phyloP scores from a whole-genome alignment of 2,888 invertebrate species.

The Harpagoxenus sublaevis region DNA sequence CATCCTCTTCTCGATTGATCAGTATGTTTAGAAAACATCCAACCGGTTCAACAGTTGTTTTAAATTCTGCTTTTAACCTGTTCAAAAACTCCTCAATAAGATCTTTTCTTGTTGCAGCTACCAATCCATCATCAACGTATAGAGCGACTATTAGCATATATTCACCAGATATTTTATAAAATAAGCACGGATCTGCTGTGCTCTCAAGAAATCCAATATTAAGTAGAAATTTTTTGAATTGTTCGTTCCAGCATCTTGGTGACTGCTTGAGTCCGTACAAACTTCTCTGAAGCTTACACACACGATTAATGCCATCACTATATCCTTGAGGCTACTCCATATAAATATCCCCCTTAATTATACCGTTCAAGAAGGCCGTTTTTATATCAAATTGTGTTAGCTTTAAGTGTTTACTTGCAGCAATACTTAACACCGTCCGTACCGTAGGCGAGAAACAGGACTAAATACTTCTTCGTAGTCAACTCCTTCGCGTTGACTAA shows the following conservation, averaged over 20 bases:
- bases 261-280: background rate
- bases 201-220: background rate
- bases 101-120: background rate
- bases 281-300: background rate
- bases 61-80: background rate
- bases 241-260: background rate
- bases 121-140: background rate
- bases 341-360: background rate
- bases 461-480: background rate
- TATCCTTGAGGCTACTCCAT: background rate
- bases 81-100: background rate
- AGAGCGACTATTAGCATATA: background rate
- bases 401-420: background rate
- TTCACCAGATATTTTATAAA: background rate
- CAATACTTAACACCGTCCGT: background rate
- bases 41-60: background rate
- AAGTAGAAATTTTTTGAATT: background rate
- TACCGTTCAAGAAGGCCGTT: background rate
- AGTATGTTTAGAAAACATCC: background rate
- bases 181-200: background rate
- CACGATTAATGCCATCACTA: background rate
- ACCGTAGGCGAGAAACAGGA: background rate
- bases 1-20: background rate
- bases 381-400: background rate
- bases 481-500: background rate